phyloP scores from a whole-genome alignment of 2,888 invertebrate species.

The Eubasilissa splendida region DNA sequence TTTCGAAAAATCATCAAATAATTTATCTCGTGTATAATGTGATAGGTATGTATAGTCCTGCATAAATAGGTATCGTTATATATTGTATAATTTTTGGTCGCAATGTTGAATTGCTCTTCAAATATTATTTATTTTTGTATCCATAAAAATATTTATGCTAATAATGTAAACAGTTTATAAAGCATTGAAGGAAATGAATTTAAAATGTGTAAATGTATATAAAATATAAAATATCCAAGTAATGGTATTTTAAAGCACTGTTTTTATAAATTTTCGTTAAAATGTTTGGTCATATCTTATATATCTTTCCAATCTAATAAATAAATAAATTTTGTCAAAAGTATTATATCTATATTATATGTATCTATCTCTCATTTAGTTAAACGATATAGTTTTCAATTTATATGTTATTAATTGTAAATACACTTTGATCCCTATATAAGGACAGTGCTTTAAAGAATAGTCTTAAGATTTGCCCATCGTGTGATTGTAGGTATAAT shows the following conservation, averaged over 20 bases:
- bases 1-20: too few species aligned
- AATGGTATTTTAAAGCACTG: slow-evolving; percentile 18
- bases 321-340: too few species aligned
- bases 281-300: too few species aligned
- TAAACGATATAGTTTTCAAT: not conserved
- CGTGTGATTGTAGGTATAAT: slow-evolving; percentile 59
- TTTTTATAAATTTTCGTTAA: slow-evolving; percentile 5
- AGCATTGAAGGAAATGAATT: slow-evolving; percentile 45
- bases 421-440: slow-evolving; percentile 5
- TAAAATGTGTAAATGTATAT: slow-evolving; percentile 24
- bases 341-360: too few species aligned
- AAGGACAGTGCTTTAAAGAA: slow-evolving; percentile 32
- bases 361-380: not conserved
- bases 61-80: not conserved
- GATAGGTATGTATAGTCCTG: not conserved
- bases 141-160: slow-evolving; percentile 40
- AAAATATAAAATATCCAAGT: slow-evolving; percentile 31
- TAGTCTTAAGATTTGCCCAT: slow-evolving; percentile 58
- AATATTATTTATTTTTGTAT: slow-evolving; percentile 50
- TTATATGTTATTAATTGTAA: slow-evolving; percentile 8
- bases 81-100: slow-evolving; percentile 8
- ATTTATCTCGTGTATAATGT: too few species aligned
- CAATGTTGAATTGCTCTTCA: slow-evolving; percentile 21
- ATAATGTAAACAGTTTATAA: slow-evolving; percentile 39
- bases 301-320: too few species aligned